Evolutionary conservation across 2,113 vertebrate genomes (phyloP), one percentile per base, ranked within the genome.

Genomic region (Hirundichthys speculiger): DNA sequence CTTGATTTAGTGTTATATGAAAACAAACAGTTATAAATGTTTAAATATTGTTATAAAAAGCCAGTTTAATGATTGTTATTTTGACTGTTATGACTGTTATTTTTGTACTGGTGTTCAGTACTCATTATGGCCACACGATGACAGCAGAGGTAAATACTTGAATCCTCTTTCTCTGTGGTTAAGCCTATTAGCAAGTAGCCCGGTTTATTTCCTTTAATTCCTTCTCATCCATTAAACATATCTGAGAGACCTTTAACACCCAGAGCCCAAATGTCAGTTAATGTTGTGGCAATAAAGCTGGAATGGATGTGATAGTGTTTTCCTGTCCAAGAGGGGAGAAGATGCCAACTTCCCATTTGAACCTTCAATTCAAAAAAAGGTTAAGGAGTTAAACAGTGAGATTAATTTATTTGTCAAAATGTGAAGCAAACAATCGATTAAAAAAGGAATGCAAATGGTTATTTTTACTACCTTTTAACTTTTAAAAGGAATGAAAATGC

Each of bases 211-310:
- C 5, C 47, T 3, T 21, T 4, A 25, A 56, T 66, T 39, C n/a
- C 55, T 80, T 80, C 68, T 71, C 42, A 65, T 43, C 58, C 67
- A 76, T 75, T 73, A n/a, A 75, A 15, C 64, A 63, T 13, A 47
- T 72, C 2, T 14, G 41, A 46, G 24, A 59, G 81, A 69, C 70
- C 70, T 80, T 77, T 76, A 52, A 43, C 18, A 59, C 51, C 43
- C 1, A 5, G 4, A 13, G n/a, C 3, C 34, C n/a, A 74, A 85
- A 77, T 65, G 64, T 75, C 67, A 67, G 38, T 50, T 42, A 43
- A 58, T 20, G 30, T 41, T 58, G 15, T 22, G 21, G 27, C 52
- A 16, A 77, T 68, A 59, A 80, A 77, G 18, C 34, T 39, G 61
- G 16, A 56, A 73, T 68, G 46, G 52, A 20, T 59, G 13, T 72